Evolutionary conservation across 1,140 invertebrate species (phyloP), one percentile per base, ranked within the genome.

Genomic region (Drosophila lacertosa): DNA sequence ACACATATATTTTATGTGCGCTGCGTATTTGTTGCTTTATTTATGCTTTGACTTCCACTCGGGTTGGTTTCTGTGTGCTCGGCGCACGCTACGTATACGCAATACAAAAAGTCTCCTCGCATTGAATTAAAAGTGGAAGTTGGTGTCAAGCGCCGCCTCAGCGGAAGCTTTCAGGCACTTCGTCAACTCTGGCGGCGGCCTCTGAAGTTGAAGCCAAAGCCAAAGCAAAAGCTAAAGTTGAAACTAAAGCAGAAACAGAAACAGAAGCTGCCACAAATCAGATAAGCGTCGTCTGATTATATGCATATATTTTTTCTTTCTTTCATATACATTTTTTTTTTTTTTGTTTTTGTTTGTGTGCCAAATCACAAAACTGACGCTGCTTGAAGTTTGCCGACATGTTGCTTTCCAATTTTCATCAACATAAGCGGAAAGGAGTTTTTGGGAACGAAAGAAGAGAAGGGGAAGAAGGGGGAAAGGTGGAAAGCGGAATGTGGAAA

Each of bases 91-190:
- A 55, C 79, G 79, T 71, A 83, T 82, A 55, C 77, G 67, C 68
- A 66, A 80, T 77, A 82, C 58, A 69, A 73, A 69, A 73, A 74
- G 58, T 69, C 48, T 42, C 45, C 44, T 40, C 64, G 68, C 81
- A 88, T 88, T 86, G 81, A 86, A 75, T 81, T 60, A 67, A 58
- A 82, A 81, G 63, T 78, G 73, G 77, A 76, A 77, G 82, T 69
- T 66, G 73, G 76, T 81, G 81, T 80, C 69, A 86, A 86, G 80
- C 80, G 69, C 33, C 70, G 59, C 26, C 55, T 42, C 42, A 73
- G 57, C 82, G 82, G 77, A 86, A 74, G 82, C 82, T 88, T 86
- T 86, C 81, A 82, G 70, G 77, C 81, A 86, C 81, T 86, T 86
- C 81, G 78, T 84, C 80, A 84, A 84, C 72, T 83, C 44, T 74